Base-by-base conservation (phyloP, 2,113 vertebrate species). In the Neotoma lepida region DNA sequence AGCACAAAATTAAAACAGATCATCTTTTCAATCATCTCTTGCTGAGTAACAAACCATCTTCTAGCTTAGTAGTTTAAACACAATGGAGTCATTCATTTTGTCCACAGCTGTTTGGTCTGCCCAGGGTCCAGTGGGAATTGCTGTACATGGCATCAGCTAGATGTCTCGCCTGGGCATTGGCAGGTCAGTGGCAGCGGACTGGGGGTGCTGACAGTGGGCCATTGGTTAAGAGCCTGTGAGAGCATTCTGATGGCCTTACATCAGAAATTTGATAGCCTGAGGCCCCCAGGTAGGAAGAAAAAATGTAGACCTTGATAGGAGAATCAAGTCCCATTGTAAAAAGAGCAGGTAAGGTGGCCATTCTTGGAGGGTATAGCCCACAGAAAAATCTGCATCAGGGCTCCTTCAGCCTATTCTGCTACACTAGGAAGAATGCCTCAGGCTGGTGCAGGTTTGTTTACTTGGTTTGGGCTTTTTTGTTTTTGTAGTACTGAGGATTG, bases 1-100 rank as follows among this genome's bases (percentile, higher is more conserved):
- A 86, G 26, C 39, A 56, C 44, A 61, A 10, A 73, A 39, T 54
- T 63, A 56, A 74, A 68, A 0, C n/a, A 78, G 81, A 14, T 70
- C 64, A 82, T 66, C n/a, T 5, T 61, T 78, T n/a, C n/a, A 82
- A 3, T 86, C 46, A 49, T 73, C 61, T 63, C 15, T 68, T 77
- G 35, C 89, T 87, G 74, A 91, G 39, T 93, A 61, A 61, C n/a
- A 91, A 58, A 30, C 61, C 30, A n/a, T 61, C 76, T 68, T 77
- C 64, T 49, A 66, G 56, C 44, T 17, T 28, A 54, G 44, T 74
- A 86, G 28, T 93, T 80, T 49, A 41, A 41, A n/a, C 71, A n/a
- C 80, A 86, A 5, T 46, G 30, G 12, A 56, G 13, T 12, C 56
- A 26, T 64, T 87, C 30, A 5, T 89, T 74, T 93, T 73, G 33